Evolutionary conservation across 2,113 vertebrate genomes (phyloP).

Genomic region (Sinosuthora webbiana): DNA sequence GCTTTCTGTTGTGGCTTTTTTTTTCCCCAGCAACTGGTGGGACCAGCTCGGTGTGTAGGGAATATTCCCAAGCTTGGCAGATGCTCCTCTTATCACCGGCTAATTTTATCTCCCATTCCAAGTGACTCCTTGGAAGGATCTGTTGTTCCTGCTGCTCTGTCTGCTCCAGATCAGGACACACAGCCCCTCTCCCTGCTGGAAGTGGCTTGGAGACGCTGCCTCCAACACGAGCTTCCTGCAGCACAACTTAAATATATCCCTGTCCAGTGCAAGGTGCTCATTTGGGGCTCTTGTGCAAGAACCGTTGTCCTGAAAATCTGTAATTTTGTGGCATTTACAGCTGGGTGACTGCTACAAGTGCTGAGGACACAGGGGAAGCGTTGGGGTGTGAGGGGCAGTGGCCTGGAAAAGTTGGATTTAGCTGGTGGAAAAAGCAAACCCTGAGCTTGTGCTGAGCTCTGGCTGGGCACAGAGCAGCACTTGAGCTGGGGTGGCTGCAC

Average conservation of each 20-base stretch:
- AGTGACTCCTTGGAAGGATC: not conserved
- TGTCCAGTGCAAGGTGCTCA: not conserved
- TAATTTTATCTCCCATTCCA: not conserved
- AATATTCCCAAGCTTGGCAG: not conserved
- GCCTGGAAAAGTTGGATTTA: not conserved
- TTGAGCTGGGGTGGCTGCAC: rapidly evolving
- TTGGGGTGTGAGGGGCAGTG: not conserved
- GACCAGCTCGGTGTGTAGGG: rapidly evolving
- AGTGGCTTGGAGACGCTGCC: not conserved
- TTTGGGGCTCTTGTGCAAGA: not conserved
- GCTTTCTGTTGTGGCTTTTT: not conserved
- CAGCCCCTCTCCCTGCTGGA: not conserved
- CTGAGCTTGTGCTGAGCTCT: not conserved
- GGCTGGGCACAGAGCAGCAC: not conserved
- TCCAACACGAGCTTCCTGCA: not conserved
- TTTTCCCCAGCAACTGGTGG: not conserved
- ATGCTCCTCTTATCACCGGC: not conserved
- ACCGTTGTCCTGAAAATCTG: not conserved
- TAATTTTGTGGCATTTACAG: slow-evolving; percentile 17
- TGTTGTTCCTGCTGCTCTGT: not conserved
- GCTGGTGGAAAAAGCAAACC: not conserved
- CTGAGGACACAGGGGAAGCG: not conserved
- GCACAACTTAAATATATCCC: not conserved
- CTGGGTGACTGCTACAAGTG: not conserved
- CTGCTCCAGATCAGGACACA: not conserved